Percentiles rank a stretch among this genome's conserved stretches.
phyloP scores from a whole-genome alignment of 2,113 vertebrate species.

The Hemibagrus wyckioides region DNA sequence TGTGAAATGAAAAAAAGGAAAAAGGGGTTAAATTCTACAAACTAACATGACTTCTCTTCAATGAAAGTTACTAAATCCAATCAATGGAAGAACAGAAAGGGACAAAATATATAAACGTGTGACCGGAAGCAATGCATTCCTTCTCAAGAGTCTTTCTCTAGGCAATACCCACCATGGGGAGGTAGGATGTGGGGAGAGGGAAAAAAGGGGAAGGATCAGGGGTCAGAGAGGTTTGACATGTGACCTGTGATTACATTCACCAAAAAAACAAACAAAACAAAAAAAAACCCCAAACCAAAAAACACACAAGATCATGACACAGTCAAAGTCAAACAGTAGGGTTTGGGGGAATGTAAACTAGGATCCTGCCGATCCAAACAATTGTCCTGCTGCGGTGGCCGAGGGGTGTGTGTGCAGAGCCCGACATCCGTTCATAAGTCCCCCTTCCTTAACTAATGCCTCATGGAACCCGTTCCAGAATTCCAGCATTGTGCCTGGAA shows the following conservation, averaged over 20 bases:
- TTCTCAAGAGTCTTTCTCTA: slow-evolving; percentile 60
- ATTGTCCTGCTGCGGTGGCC: slow-evolving; percentile 36
- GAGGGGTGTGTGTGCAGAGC: slow-evolving; percentile 15
- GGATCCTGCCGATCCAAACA: slow-evolving; percentile 52
- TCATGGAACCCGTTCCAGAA: slow-evolving; percentile 5
- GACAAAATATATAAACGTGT: slow-evolving; percentile 33
- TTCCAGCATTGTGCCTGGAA: background rate
- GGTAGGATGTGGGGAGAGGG: slow-evolving; percentile 41
- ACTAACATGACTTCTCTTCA: slow-evolving; percentile 59
- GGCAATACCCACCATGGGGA: slow-evolving; percentile 58
- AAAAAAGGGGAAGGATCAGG: background rate
- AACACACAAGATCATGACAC: slow-evolving; percentile 53
- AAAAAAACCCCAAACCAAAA: too few species aligned
- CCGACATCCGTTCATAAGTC: slow-evolving; percentile 26
- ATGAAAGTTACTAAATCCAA: slow-evolving; percentile 63
- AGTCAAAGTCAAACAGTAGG: slow-evolving; percentile 17
- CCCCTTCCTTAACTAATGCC: slow-evolving; percentile 1
- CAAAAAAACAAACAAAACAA: background rate
- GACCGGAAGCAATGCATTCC: slow-evolving; percentile 68
- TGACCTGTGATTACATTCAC: slow-evolving; percentile 19
- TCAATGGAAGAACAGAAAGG: slow-evolving; percentile 54
- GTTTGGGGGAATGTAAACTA: slow-evolving; percentile 56
- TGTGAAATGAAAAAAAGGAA: slow-evolving; percentile 64
- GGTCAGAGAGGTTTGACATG: slow-evolving; percentile 11
- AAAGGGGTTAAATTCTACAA: slow-evolving; percentile 66